These are phyloP conservation scores for Zelleria hepariella DNA, from an alignment of 2,888 invertebrate genomes.

Conservation along the genomic window DNA sequence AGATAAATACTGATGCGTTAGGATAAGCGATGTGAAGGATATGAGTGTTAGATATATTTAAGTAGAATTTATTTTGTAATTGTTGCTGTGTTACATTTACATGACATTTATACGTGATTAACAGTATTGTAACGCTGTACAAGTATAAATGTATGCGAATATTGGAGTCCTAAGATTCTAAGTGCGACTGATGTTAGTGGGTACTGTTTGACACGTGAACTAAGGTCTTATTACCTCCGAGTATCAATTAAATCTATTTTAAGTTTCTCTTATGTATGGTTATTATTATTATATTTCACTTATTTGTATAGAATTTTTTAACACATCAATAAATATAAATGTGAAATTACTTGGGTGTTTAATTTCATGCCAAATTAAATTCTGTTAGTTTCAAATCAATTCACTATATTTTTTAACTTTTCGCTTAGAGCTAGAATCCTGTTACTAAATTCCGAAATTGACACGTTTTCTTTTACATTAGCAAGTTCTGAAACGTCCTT, in stretches of 20 bases:
- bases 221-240: slow-evolving; percentile 71
- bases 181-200: slow-evolving; percentile 63
- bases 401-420: slow-evolving; percentile 38
- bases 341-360: slow-evolving; percentile 44
- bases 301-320: slow-evolving; percentile 70
- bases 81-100: slow-evolving; percentile 54
- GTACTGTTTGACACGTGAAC: slow-evolving; percentile 58
- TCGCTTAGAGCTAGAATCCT: slow-evolving; percentile 37
- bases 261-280: slow-evolving; percentile 51
- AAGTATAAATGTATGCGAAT: slow-evolving; percentile 28
- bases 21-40: slow-evolving; percentile 41
- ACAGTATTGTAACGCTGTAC: slow-evolving; percentile 36
- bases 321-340: slow-evolving; percentile 71
- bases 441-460: slow-evolving; percentile 26
- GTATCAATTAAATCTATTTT: slow-evolving; percentile 67
- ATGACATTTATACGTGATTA: slow-evolving; percentile 35
- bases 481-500: slow-evolving; percentile 28
- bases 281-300: slow-evolving; percentile 67
- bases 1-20: slow-evolving; percentile 45
- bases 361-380: slow-evolving; percentile 36
- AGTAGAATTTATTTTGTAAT: slow-evolving; percentile 53
- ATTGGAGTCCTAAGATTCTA: slow-evolving; percentile 33
- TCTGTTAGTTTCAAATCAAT: slow-evolving; percentile 22
- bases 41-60: slow-evolving; percentile 53
- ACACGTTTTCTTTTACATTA: slow-evolving; percentile 31